Evolutionary conservation across 2,888 invertebrate genomes (phyloP).

Genomic region (Drosophila kokeensis): DNA sequence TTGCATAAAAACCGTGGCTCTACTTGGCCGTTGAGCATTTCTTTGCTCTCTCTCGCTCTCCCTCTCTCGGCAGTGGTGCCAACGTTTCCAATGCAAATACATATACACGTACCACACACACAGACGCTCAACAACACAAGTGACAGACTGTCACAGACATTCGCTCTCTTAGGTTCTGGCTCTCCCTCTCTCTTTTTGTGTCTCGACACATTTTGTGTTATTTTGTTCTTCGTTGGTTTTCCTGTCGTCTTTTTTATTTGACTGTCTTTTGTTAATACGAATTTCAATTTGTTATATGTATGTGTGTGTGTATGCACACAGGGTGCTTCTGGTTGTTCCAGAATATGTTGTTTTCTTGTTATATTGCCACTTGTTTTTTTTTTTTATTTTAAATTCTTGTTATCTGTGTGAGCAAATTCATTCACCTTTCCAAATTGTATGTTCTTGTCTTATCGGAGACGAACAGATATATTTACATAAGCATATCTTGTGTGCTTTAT

Average conservation of each 20-base stretch:
- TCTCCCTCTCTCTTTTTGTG: slow-evolving; percentile 4
- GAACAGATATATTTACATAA: slow-evolving; percentile 43
- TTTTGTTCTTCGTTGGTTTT: slow-evolving; percentile 64
- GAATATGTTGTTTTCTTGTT: slow-evolving; percentile 24
- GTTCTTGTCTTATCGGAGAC: slow-evolving; percentile 48
- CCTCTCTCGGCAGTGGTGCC: slow-evolving; percentile 38
- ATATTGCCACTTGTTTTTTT: slow-evolving; percentile 20
- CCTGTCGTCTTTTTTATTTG: slow-evolving; percentile 49
- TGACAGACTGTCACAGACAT: slow-evolving; percentile 49
- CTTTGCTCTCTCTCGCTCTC: slow-evolving; percentile 43
- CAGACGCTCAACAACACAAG: slow-evolving; percentile 27
- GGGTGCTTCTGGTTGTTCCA: slow-evolving; percentile 37
- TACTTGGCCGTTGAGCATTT: slow-evolving; percentile 54
- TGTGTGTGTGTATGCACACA: slow-evolving; percentile 21
- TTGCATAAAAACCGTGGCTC: slow-evolving; percentile 52
- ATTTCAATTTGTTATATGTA: slow-evolving; percentile 45
- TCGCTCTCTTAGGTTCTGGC: slow-evolving; percentile 44
- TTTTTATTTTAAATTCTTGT: slow-evolving; percentile 49
- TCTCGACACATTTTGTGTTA: slow-evolving; percentile 40
- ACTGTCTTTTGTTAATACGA: slow-evolving; percentile 52
- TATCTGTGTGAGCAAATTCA: slow-evolving; percentile 64
- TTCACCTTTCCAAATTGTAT: slow-evolving; percentile 63
- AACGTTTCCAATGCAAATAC: slow-evolving; percentile 66
- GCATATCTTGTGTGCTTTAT: slow-evolving; percentile 53
- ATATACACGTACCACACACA: slow-evolving; percentile 26